Evolutionary conservation across 2,113 vertebrate genomes (phyloP).

Genomic region (Apodemus sylvaticus): DNA sequence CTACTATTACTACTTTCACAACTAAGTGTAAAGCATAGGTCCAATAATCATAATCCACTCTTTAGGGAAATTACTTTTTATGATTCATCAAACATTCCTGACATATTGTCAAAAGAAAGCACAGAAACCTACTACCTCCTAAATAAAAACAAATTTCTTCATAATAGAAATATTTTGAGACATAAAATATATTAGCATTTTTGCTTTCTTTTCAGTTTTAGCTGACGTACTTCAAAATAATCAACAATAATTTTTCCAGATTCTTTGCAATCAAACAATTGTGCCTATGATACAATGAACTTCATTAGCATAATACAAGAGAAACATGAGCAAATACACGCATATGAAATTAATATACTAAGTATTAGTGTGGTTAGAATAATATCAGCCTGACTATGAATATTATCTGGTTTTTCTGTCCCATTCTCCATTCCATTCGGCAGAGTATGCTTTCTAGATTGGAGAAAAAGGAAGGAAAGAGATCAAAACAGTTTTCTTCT

Average conservation of each 20-base stretch:
- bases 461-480: not conserved
- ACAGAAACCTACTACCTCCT: not conserved
- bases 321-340: conserved; percentile 8
- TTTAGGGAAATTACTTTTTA: conserved; percentile 40
- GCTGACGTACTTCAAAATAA: conserved; percentile 26
- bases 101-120: not conserved
- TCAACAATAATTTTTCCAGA: not conserved
- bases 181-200: conserved; percentile 35
- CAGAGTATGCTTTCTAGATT: not conserved
- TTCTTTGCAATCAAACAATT: conserved; percentile 4
- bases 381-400: not conserved
- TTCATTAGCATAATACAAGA: not conserved
- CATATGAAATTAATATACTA: conserved; percentile 24
- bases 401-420: not conserved
- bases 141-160: conserved; percentile 45
- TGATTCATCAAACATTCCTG: conserved; percentile 36
- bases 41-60: not conserved
- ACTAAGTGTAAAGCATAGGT: not conserved
- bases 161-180: conserved; percentile 27
- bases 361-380: conserved; percentile 58
- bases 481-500: not conserved
- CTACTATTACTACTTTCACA: not conserved
- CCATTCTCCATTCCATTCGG: rapidly evolving
- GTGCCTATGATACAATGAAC: not conserved
- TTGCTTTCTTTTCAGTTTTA: conserved; percentile 4